Conservation (phyloP, 2,797 vertebrate species). For the Enteromius anoplus region DNA sequence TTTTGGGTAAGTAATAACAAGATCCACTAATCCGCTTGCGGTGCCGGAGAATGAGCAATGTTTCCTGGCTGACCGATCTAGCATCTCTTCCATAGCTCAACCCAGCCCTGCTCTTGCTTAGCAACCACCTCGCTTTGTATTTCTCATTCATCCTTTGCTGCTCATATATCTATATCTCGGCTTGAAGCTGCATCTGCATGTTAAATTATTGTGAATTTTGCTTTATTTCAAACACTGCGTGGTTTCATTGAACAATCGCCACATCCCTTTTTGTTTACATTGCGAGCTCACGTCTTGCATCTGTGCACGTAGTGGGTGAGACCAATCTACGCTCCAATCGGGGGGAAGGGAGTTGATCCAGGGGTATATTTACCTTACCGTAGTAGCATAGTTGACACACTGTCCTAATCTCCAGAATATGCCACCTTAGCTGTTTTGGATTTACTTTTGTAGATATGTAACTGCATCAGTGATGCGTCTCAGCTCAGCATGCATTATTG, state of each 20-base stretch:
- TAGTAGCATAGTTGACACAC: conserved; percentile 42
- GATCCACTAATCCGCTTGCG: conserved; percentile 30
- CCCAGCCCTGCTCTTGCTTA: conserved; percentile 40
- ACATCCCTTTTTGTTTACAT: conserved; percentile 52
- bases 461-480: background rate
- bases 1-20: conserved; percentile 86
- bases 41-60: conserved; percentile 28
- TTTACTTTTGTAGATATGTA: background rate
- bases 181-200: conserved; percentile 16
- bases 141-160: background rate
- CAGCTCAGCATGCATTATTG: background rate
- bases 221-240: conserved; percentile 9
- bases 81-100: conserved; percentile 14
- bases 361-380: conserved; percentile 31
- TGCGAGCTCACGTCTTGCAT: conserved; percentile 51
- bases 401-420: conserved; percentile 36
- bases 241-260: conserved; percentile 9
- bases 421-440: conserved; percentile 9
- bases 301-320: conserved; percentile 42
- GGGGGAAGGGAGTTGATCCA: conserved; percentile 14
- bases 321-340: conserved; percentile 27
- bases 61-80: conserved; percentile 9
- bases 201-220: background rate
- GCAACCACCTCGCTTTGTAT: conserved; percentile 43
- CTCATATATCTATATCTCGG: background rate